These are phyloP conservation scores for Cirrhinus molitorella DNA, from an alignment of 2,797 vertebrate species.

Conservation along the genomic window DNA sequence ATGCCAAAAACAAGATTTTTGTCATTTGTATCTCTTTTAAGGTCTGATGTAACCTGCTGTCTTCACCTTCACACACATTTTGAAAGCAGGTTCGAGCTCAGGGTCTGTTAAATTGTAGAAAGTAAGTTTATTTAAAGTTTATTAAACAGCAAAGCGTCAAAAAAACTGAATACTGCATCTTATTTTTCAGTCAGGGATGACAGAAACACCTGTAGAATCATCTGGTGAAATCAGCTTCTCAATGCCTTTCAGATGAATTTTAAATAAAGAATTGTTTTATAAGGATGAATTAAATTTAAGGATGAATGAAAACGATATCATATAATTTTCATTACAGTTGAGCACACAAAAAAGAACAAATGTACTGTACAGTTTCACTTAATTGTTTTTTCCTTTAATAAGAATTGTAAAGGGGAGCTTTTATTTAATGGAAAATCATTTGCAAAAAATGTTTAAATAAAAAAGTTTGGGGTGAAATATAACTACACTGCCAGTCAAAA, in stretches of 20 bases:
- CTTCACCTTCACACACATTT: not conserved
- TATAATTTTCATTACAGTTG: not conserved
- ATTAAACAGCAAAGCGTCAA: slow-evolving; percentile 24
- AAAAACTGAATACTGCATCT: not conserved
- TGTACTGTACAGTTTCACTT: not conserved
- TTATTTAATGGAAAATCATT: not conserved
- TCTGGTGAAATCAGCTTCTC: not conserved
- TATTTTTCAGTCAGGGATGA: not conserved
- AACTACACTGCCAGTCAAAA: too few relatives aligned
- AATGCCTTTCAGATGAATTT: not conserved
- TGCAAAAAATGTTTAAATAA: too few relatives aligned
- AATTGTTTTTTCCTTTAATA: not conserved
- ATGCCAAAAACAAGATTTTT: slow-evolving; percentile 12
- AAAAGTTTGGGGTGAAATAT: too few relatives aligned
- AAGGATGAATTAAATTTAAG: too few relatives aligned
- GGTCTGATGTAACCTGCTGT: not conserved
- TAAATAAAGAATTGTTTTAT: not conserved
- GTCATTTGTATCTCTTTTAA: slow-evolving; percentile 25
- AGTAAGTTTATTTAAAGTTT: slow-evolving; percentile 16
- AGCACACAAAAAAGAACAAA: not conserved
- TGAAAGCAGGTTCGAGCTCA: not conserved
- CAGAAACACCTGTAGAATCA: not conserved
- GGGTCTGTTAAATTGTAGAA: not conserved
- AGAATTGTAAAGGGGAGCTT: not conserved
- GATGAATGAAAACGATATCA: too few relatives aligned